Conservation (phyloP, 2,113 vertebrate genomes). For the Chaenocephalus aceratus region DNA sequence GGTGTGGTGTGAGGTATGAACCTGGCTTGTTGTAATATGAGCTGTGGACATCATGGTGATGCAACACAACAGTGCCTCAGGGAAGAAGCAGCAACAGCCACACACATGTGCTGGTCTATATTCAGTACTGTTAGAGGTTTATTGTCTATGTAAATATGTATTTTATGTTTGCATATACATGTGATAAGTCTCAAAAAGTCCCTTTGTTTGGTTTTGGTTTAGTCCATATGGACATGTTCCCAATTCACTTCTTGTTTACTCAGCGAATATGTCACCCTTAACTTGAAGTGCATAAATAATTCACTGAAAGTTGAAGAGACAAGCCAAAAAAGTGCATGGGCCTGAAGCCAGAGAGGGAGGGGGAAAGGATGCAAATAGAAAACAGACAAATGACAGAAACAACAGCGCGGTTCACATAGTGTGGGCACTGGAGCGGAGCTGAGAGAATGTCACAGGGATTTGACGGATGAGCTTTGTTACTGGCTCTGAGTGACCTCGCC, state of each 20-base stretch:
- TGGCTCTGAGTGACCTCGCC: slow-evolving; percentile 69
- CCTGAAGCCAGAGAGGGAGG: slow-evolving; percentile 34
- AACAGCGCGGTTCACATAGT: slow-evolving; percentile 58
- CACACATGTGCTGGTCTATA: background rate
- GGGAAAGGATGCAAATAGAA: slow-evolving; percentile 74
- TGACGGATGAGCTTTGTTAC: slow-evolving; percentile 78
- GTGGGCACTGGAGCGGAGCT: slow-evolving; percentile 61
- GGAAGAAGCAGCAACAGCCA: background rate
- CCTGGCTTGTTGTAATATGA: background rate
- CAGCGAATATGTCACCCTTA: slow-evolving; percentile 44
- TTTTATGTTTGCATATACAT: slow-evolving; percentile 5
- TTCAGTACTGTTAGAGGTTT: background rate
- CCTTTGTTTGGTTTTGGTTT: slow-evolving; percentile 24
- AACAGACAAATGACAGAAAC: slow-evolving; percentile 75
- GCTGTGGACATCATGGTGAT: background rate
- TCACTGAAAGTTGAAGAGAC: slow-evolving; percentile 58
- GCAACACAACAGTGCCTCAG: background rate
- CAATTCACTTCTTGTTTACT: slow-evolving; percentile 58
- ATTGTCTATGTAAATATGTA: background rate
- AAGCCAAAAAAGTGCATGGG: slow-evolving; percentile 47
- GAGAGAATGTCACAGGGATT: slow-evolving; percentile 73
- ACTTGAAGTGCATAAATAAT: slow-evolving; percentile 71
- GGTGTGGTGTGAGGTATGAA: background rate
- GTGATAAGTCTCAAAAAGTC: background rate
- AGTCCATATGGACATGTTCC: slow-evolving; percentile 41